Evolutionary conservation across 2,797 vertebrate species (phyloP).

Genomic region (Gila robusta): DNA sequence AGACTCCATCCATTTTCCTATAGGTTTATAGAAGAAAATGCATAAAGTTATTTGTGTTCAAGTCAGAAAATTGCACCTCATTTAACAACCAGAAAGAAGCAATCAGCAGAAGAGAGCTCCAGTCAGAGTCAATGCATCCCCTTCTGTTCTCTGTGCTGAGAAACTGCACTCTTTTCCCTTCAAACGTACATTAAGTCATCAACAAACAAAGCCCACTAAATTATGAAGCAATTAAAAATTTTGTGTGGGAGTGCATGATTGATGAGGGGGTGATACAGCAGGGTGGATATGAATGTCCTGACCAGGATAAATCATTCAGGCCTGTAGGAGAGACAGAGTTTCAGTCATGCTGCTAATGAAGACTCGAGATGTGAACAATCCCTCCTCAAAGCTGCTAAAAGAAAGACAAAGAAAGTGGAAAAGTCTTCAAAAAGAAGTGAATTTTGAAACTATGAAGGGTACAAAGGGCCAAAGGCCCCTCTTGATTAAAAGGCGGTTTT

Average conservation of each 20-base stretch:
- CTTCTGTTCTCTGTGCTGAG: neutral
- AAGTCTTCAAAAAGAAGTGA: neutral
- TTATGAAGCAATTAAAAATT: slow-evolving; percentile 49
- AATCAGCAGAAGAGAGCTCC: neutral
- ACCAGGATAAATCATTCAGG: slow-evolving; percentile 40
- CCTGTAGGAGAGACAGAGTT: slow-evolving; percentile 16
- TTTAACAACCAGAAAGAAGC: slow-evolving; percentile 14
- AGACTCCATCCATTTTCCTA: neutral
- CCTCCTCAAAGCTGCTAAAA: slow-evolving; percentile 12
- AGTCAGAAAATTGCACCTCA: neutral
- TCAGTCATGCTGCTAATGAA: slow-evolving; percentile 22
- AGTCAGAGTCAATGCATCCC: slow-evolving; percentile 1
- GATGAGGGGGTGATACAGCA: slow-evolving; percentile 23
- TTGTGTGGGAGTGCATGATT: slow-evolving; percentile 23
- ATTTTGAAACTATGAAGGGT: neutral
- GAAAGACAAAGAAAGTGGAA: neutral
- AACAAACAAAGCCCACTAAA: slow-evolving; percentile 31
- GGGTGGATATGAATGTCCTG: slow-evolving; percentile 22
- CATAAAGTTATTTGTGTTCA: neutral
- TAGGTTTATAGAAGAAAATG: neutral
- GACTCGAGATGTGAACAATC: neutral
- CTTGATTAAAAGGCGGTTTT: neutral
- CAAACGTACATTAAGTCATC: slow-evolving; percentile 24
- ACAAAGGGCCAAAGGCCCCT: neutral
- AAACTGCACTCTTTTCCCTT: neutral